Conservation (phyloP, 2,888 invertebrate genomes). For the Conchocele bisecta region DNA sequence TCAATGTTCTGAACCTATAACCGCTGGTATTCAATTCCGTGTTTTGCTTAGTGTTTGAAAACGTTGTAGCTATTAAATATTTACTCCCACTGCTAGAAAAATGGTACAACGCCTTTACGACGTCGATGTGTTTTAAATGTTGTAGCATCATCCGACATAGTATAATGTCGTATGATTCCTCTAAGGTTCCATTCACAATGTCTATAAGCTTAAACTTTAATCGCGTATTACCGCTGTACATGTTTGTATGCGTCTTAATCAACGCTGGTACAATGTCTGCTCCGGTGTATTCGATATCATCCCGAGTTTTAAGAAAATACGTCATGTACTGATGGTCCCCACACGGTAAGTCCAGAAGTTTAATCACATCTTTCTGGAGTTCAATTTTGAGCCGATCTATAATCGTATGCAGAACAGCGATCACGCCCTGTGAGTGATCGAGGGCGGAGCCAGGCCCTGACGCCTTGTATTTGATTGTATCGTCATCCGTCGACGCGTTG, state of each 20-base stretch:
- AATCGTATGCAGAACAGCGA: conserved; percentile 13
- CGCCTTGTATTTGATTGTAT: too few relatives aligned
- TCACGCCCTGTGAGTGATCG: conserved; percentile 11
- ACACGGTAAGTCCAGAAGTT: conserved; percentile 19
- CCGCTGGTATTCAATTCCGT: background rate
- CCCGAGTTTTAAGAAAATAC: conserved; percentile 10
- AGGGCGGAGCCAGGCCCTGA: too few relatives aligned
- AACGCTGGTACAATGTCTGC: conserved; percentile 20
- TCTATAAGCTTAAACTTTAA: conserved; percentile 5
- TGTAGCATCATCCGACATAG: conserved; percentile 25
- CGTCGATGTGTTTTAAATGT: conserved; percentile 14
- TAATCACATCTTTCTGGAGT: conserved; percentile 13
- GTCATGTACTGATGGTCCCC: conserved; percentile 32
- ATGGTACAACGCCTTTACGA: conserved; percentile 15
- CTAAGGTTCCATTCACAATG: conserved; percentile 4
- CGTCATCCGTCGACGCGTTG: too few relatives aligned
- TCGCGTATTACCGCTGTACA: background rate
- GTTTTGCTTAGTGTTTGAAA: background rate
- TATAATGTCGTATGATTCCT: conserved; percentile 7
- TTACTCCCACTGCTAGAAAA: conserved; percentile 19
- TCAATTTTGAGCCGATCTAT: conserved; percentile 12
- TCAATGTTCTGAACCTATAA: conserved; percentile 5
- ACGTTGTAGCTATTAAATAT: conserved; percentile 23
- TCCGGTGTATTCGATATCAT: conserved; percentile 21
- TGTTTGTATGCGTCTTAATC: conserved; percentile 9